phyloP scores from a whole-genome alignment of 2,797 vertebrate genomes.

The Tolypeutes matacus region DNA sequence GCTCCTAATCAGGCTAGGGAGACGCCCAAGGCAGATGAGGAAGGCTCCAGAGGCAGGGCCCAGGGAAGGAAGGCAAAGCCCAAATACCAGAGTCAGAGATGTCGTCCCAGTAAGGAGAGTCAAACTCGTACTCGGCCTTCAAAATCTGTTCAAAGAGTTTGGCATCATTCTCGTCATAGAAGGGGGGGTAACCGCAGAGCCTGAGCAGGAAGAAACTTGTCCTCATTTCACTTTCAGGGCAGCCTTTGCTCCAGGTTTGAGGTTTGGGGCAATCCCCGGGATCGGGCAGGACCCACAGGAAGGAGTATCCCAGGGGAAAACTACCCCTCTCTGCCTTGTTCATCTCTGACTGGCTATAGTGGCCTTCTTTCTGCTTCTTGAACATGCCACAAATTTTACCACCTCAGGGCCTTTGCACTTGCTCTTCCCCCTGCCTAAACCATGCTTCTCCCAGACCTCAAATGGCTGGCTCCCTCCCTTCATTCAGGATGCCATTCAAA shows the following conservation, averaged over 20 bases:
- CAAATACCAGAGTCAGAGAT: slow-evolving; percentile 96
- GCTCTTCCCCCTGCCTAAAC: not conserved
- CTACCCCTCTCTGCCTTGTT: not conserved
- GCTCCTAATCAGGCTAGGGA: not conserved
- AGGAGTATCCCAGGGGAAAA: not conserved
- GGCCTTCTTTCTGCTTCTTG: not conserved
- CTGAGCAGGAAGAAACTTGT: slow-evolving; percentile 84
- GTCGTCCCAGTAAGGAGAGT: slow-evolving; percentile 99
- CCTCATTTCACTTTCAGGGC: slow-evolving; percentile 10
- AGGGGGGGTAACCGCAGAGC: slow-evolving; percentile 96
- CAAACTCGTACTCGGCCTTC: slow-evolving; percentile 97
- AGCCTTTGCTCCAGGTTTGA: not conserved
- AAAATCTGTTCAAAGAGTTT: slow-evolving; percentile 99
- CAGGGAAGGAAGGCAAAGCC: not conserved
- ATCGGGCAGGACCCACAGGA: not conserved
- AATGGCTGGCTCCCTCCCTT: not conserved
- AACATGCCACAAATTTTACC: not conserved
- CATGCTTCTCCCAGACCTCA: not conserved
- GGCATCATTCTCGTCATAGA: slow-evolving; percentile 98
- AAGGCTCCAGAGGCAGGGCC: not conserved
- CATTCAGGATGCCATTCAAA: slow-evolving; percentile 3
- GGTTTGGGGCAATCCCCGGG: not conserved
- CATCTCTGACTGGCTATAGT: not conserved
- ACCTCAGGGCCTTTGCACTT: not conserved
- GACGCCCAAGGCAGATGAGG: not conserved